Base-by-base conservation (phyloP, 2,888 invertebrate genomes). In the Schizotus pectinicornis region DNA sequence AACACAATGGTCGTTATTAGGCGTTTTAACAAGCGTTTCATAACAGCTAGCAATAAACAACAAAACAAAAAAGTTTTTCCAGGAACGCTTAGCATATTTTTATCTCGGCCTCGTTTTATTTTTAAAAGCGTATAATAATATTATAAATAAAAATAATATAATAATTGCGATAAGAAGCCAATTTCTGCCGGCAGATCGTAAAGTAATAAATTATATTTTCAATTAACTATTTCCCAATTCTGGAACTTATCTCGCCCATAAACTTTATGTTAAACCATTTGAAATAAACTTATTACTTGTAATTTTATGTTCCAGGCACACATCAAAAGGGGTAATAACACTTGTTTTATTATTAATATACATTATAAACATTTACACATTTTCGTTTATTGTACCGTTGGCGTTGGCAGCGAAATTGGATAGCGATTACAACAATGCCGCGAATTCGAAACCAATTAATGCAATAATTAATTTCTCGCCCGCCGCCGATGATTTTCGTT, bases 281-380 rank as follows among this genome's bases (percentile, higher is more conserved):
- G 33, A 56, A 51, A 38, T 54, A 55, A 59, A 62, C 62, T 62
- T 56, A 57, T 59, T 63, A 61, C 50, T 61, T 57, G 61, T 53
- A 62, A 59, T 64, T 64, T 66, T 66, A 64, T 66, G 65, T 66
- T 66, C 41, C 65, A 66, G 65, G 65, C 62, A 59, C 57, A 37
- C 64, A 53, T 61, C 65, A 46, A 43, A 53, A 42, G 54, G 59
- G 59, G 65, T 66, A 66, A 66, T 64, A 55, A 55, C 52, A 36
- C 32, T 61, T 61, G 52, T 59, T 61, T 62, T 63, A 64, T 53
- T 62, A 56, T 62, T 61, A 42, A 30, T 46, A 31, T n/a, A 42
- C 7, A 49, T 49, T 13, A n/a, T 37, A 37, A 22, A 5, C 22
- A 32, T 46, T 22, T 22, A 22, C 22, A 22, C 30, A 36, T 14